phyloP scores from a whole-genome alignment of 2,797 vertebrate genomes.

The Carcharodon carcharias region DNA sequence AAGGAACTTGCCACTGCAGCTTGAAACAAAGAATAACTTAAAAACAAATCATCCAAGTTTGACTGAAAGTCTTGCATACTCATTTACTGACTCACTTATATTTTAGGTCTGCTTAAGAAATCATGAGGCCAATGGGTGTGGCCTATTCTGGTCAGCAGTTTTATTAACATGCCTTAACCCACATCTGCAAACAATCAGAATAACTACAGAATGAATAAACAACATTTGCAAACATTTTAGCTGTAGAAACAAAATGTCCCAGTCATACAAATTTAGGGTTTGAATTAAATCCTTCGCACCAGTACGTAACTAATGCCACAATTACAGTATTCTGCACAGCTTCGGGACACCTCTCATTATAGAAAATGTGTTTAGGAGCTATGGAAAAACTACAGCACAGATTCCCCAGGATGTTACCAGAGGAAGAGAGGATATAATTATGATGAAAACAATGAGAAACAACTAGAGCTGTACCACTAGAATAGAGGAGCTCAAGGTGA shows the following conservation, averaged over 20 bases:
- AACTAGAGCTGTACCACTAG: not conserved
- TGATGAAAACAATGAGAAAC: not conserved
- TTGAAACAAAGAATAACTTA: not conserved
- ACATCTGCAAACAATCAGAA: conserved; percentile 18
- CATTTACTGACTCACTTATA: not conserved
- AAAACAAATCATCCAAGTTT: not conserved
- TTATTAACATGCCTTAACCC: not conserved
- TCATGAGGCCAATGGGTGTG: conserved; percentile 12
- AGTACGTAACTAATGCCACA: too few species aligned
- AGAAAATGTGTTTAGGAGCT: not conserved
- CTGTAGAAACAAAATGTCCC: not conserved
- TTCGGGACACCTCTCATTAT: conserved; percentile 11
- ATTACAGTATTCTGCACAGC: not conserved
- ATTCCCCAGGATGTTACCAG: not conserved
- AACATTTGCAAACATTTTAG: conserved; percentile 18
- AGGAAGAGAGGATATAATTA: not conserved
- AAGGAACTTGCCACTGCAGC: not conserved
- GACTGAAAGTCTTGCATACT: not conserved
- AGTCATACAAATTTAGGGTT: not conserved
- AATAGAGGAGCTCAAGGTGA: not conserved
- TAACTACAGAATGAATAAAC: conserved; percentile 18
- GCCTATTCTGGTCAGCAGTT: conserved; percentile 19
- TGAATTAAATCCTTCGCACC: not conserved
- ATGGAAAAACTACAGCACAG: not conserved
- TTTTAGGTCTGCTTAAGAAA: not conserved